These are phyloP conservation scores for Cherax quadricarinatus DNA, from an alignment of 1,140 invertebrate genomes.

Conservation along the genomic window DNA sequence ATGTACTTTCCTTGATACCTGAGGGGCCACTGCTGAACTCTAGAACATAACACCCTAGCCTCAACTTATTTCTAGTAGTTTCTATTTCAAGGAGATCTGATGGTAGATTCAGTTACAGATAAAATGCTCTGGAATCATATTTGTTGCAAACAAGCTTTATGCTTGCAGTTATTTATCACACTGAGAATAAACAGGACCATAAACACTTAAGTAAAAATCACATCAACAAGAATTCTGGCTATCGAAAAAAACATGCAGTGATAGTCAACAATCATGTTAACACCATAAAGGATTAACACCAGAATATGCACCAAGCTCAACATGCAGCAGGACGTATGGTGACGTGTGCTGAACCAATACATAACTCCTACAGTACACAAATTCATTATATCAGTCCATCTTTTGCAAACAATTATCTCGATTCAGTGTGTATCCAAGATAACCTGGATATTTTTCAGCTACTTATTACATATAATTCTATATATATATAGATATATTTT, in stretches of 20 bases:
- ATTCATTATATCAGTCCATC: too few species aligned
- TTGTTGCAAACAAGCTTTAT: neutral
- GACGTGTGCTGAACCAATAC: neutral
- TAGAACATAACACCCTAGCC: conserved; percentile 34
- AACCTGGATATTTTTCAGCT: too few species aligned
- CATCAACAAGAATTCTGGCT: neutral
- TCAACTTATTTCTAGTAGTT: conserved; percentile 12
- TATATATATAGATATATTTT: too few species aligned
- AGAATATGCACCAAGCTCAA: neutral
- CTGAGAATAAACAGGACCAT: neutral
- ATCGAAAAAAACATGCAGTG: neutral
- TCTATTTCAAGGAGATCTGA: conserved; percentile 4
- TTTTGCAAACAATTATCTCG: too few species aligned
- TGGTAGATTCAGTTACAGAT: neutral
- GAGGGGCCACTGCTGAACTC: conserved; percentile 26
- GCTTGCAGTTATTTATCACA: neutral
- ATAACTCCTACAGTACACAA: neutral
- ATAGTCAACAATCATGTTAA: neutral
- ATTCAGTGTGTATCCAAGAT: too few species aligned
- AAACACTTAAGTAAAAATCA: neutral
- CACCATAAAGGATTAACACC: neutral
- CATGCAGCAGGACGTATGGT: neutral
- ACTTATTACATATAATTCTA: too few species aligned
- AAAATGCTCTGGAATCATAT: neutral
- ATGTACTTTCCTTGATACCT: neutral